phyloP scores from a whole-genome alignment of 2,888 invertebrate species.

The Oligia fasciuncula region DNA sequence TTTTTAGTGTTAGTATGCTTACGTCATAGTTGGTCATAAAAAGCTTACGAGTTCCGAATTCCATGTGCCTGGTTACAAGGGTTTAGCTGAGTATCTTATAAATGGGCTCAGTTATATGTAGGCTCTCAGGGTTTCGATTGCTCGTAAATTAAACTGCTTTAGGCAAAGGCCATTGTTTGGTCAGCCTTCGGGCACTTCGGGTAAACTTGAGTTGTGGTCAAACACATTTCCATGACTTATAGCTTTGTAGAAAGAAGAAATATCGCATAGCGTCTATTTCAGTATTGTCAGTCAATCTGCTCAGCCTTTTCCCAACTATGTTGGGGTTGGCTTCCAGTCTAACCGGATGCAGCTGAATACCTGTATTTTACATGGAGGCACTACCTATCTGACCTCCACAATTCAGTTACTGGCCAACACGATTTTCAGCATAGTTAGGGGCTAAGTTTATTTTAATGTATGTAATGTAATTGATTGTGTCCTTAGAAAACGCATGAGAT shows the following conservation, averaged over 20 bases:
- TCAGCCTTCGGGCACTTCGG: conserved; percentile 4
- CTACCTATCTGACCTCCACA: too few relatives aligned
- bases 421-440: background rate
- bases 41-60: conserved; percentile 24
- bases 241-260: background rate
- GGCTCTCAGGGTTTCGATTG: conserved; percentile 6
- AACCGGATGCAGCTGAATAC: too few relatives aligned
- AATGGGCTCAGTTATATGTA: background rate
- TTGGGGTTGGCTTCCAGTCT: too few relatives aligned
- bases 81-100: conserved; percentile 27
- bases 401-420: background rate
- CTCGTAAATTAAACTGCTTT: conserved; percentile 23
- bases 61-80: conserved; percentile 20
- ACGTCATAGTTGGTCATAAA: conserved; percentile 37
- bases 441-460: background rate
- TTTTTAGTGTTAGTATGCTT: conserved; percentile 8
- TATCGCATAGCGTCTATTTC: background rate
- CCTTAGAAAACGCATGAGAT: conserved; percentile 13
- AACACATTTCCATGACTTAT: background rate
- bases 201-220: background rate
- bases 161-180: conserved; percentile 20
- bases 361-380: too few relatives aligned
- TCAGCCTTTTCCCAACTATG: background rate
- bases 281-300: background rate
- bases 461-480: background rate